A percentile compares a stretch with the other conserved stretches of the same genome.
Evolutionary conservation across 1,140 invertebrate species (phyloP).

Genomic region (Diprion similis): DNA sequence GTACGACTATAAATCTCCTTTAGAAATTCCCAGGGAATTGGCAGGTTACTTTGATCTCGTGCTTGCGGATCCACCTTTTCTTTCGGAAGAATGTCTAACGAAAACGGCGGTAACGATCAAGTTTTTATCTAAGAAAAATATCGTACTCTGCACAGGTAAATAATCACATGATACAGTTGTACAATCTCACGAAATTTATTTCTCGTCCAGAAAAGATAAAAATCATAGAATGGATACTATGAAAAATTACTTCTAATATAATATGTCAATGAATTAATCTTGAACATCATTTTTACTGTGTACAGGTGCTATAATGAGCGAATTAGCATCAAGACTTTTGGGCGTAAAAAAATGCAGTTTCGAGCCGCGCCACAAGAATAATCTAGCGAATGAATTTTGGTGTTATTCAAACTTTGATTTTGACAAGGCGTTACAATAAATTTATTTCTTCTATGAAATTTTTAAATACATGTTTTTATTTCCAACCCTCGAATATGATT

Average conservation of each 20-base stretch:
- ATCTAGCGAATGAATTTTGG: slow-evolving; percentile 91
- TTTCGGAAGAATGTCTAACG: slow-evolving; percentile 90
- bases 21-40: slow-evolving; percentile 71
- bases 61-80: slow-evolving; percentile 92
- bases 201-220: not conserved
- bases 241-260: slow-evolving; percentile 12
- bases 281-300: slow-evolving; percentile 33
- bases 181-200: slow-evolving; percentile 1
- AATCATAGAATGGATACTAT: not conserved
- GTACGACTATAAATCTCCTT: slow-evolving; percentile 89
- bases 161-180: slow-evolving; percentile 20
- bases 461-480: not conserved
- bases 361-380: slow-evolving; percentile 83
- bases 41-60: slow-evolving; percentile 80
- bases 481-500: not conserved
- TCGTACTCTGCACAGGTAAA: slow-evolving; percentile 89
- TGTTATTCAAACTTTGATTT: slow-evolving; percentile 89
- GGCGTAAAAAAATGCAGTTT: slow-evolving; percentile 74
- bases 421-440: slow-evolving; percentile 53
- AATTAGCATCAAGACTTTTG: slow-evolving; percentile 71
- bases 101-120: slow-evolving; percentile 85
- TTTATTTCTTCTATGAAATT: not conserved
- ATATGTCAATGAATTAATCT: not conserved
- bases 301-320: slow-evolving; percentile 78
- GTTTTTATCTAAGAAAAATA: slow-evolving; percentile 78